phyloP scores from a whole-genome alignment of 2,888 invertebrate species.

The Caenorhabditis angaria region DNA sequence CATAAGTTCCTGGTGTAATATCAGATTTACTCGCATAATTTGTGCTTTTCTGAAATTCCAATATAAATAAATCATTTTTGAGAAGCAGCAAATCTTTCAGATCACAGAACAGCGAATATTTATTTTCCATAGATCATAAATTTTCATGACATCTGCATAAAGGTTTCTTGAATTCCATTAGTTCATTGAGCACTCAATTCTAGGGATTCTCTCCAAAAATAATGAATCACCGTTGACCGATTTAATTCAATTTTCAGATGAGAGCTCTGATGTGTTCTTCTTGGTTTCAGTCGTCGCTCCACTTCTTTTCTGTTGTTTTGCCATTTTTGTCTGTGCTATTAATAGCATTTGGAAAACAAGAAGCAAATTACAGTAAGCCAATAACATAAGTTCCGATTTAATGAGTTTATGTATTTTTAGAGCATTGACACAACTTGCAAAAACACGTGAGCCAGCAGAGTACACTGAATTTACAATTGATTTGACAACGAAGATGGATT shows the following conservation, averaged over 20 bases:
- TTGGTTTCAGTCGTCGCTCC: conserved; percentile 55
- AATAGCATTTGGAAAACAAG: conserved; percentile 55
- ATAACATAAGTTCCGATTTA: neutral
- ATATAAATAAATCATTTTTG: too few relatives aligned
- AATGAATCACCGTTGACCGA: neutral
- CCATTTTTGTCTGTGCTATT: conserved; percentile 58
- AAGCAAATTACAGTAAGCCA: conserved; percentile 46
- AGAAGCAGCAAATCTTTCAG: too few relatives aligned
- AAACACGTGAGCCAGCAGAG: conserved; percentile 43
- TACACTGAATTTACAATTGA: conserved; percentile 55
- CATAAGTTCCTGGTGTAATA: too few relatives aligned
- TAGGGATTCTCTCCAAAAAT: too few relatives aligned
- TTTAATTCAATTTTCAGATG: conserved; percentile 36
- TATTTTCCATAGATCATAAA: too few relatives aligned
- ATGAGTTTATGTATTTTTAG: conserved; percentile 17
- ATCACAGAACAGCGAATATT: too few relatives aligned
- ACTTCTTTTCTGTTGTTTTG: conserved; percentile 58
- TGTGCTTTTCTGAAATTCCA: too few relatives aligned
- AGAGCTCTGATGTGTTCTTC: conserved; percentile 54
- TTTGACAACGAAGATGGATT: conserved; percentile 56
- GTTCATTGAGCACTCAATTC: too few relatives aligned
- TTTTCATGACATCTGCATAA: too few relatives aligned
- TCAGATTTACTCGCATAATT: too few relatives aligned
- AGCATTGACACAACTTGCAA: conserved; percentile 36
- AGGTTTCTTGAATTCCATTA: too few relatives aligned